phyloP scores from a whole-genome alignment of 1,140 invertebrate genomes.

The Platyura marginata region DNA sequence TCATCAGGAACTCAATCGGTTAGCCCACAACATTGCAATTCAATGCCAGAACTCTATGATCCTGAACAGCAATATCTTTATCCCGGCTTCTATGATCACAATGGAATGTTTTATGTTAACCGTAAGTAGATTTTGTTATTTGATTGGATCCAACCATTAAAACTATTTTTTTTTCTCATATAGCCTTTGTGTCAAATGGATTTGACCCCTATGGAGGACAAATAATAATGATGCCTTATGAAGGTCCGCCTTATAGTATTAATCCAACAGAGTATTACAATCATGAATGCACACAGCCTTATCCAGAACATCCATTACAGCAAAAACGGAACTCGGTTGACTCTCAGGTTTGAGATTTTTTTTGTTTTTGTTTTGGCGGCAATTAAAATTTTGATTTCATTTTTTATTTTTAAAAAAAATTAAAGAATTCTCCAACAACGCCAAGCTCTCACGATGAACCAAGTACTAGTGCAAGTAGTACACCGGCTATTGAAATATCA shows the following conservation, averaged over 20 bases:
- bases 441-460: not conserved
- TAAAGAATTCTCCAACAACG: not conserved
- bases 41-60: not conserved
- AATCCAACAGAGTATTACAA: not conserved
- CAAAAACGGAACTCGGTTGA: not conserved
- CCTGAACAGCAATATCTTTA: not conserved
- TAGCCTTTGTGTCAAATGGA: not conserved
- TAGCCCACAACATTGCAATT: not conserved
- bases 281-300: not conserved
- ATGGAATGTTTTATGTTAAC: slow-evolving; percentile 26
- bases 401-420: no score
- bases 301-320: not conserved
- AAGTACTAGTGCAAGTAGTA: not conserved
- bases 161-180: no score
- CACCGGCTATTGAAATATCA: not conserved
- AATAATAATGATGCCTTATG: slow-evolving; percentile 4
- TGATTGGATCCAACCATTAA: no score
- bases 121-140: no score
- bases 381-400: no score
- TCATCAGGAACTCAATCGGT: not conserved
- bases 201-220: slow-evolving; percentile 3
- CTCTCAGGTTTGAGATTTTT: no score
- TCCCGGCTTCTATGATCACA: slow-evolving; percentile 21
- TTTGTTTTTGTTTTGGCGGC: not conserved
- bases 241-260: slow-evolving; percentile 1